phyloP scores from a whole-genome alignment of 2,888 invertebrate genomes.

The Morpho achilles region DNA sequence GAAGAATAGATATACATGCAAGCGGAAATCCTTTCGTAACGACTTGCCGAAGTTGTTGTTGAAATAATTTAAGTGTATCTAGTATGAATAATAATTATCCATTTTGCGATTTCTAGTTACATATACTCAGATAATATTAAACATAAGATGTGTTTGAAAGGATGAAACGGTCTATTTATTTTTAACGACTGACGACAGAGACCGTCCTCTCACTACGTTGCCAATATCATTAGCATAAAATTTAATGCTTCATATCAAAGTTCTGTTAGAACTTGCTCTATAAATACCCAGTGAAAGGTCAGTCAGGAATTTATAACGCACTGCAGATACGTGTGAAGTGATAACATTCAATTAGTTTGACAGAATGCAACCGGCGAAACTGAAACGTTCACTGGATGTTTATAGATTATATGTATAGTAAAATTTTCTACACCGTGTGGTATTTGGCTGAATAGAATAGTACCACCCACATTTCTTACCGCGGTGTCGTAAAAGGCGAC shows the following conservation, averaged over 20 bases:
- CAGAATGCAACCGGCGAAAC: conserved; percentile 9
- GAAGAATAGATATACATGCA: no score
- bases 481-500: no score
- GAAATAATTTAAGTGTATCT: no score
- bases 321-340: conserved; percentile 18
- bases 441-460: no score
- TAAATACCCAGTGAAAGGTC: conserved; percentile 42
- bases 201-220: conserved; percentile 4
- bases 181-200: conserved; percentile 5
- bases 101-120: no score
- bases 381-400: background rate
- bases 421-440: no score
- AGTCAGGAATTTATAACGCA: conserved; percentile 23
- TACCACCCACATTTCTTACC: no score
- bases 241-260: conserved; percentile 43
- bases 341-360: conserved; percentile 25
- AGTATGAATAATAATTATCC: no score
- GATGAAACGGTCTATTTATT: background rate
- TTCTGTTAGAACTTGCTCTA: conserved; percentile 40
- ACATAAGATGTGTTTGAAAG: no score
- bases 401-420: background rate
- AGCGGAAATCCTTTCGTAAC: no score
- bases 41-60: no score
- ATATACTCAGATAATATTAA: no score
- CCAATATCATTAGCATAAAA: conserved; percentile 15